phyloP scores from a whole-genome alignment of 2,113 vertebrate genomes.

The Xiphias gladius region DNA sequence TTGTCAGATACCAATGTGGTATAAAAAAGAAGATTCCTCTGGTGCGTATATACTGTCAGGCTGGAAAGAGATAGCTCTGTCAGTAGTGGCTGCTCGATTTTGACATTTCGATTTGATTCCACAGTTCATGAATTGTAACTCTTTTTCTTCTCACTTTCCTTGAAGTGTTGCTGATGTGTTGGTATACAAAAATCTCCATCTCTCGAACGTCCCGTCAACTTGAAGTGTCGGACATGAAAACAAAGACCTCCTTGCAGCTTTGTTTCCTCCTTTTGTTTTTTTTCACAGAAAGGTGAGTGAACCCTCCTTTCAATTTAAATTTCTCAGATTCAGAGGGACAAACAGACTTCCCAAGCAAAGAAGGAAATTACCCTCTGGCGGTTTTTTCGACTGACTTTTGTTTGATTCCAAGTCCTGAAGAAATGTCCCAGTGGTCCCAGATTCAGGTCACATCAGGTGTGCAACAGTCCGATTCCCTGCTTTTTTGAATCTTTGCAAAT shows the following conservation, averaged over 20 bases:
- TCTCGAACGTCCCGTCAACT: not conserved
- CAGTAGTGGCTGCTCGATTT: too few relatives aligned
- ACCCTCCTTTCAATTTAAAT: not conserved
- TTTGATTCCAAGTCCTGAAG: not conserved
- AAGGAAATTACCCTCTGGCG: not conserved
- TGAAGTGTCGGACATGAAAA: not conserved
- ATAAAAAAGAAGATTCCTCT: constrained; percentile 23
- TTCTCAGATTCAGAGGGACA: constrained; percentile 10
- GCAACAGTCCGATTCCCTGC: constrained; percentile 12
- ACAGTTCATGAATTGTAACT: not conserved
- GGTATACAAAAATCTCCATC: constrained; percentile 14
- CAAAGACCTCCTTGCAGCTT: not conserved
- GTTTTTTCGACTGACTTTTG: not conserved
- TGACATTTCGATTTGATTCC: not conserved
- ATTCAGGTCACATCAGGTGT: not conserved
- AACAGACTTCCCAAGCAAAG: not conserved
- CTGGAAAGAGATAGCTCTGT: not conserved
- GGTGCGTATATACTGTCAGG: not conserved
- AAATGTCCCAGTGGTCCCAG: not conserved
- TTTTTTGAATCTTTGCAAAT: constrained; percentile 34
- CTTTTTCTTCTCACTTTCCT: not conserved
- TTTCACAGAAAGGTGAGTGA: not conserved
- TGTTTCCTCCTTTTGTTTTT: not conserved
- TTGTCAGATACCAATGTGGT: constrained; percentile 62
- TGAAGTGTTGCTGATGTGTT: too few relatives aligned